These are phyloP conservation scores for Bombyx mandarina DNA, from an alignment of 1,140 invertebrate species.

Conservation along the genomic window DNA sequence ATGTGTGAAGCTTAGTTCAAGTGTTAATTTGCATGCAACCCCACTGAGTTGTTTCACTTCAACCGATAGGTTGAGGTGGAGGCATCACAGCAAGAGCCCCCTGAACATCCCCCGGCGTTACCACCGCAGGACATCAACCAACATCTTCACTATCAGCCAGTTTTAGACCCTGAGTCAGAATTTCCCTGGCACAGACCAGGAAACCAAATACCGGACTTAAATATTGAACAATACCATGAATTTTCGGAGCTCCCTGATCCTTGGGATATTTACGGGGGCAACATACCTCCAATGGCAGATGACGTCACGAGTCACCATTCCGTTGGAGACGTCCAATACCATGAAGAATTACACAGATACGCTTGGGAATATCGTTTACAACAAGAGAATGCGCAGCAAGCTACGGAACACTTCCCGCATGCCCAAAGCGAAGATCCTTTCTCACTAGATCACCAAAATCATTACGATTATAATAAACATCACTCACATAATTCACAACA, in stretches of 20 bases:
- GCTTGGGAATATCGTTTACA: slow-evolving; percentile 34
- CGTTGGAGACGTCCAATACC: slow-evolving; percentile 22
- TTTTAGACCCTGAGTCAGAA: slow-evolving; percentile 51
- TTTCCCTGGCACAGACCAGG: slow-evolving; percentile 63
- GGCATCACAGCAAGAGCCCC: slow-evolving; percentile 12
- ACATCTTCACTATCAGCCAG: slow-evolving; percentile 36
- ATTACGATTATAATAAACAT: slow-evolving; percentile 3
- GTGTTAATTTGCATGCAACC: slow-evolving; percentile 45
- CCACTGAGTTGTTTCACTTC: slow-evolving; percentile 57
- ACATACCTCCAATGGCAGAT: slow-evolving; percentile 32
- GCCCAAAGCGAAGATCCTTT: slow-evolving; percentile 7
- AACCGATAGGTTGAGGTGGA: slow-evolving; percentile 54
- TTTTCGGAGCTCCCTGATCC: slow-evolving; percentile 73
- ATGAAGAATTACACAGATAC: slow-evolving; percentile 41
- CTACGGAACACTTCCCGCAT: not conserved
- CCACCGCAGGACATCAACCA: slow-evolving; percentile 30
- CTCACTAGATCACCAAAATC: not conserved
- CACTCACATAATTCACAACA: not conserved
- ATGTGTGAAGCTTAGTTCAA: slow-evolving; percentile 58
- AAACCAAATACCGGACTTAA: slow-evolving; percentile 27
- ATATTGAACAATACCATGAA: slow-evolving; percentile 25
- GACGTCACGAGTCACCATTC: slow-evolving; percentile 13
- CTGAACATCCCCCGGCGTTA: slow-evolving; percentile 25
- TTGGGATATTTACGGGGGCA: slow-evolving; percentile 70
- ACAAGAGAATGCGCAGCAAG: slow-evolving; percentile 11